phyloP scores from a whole-genome alignment of 2,113 vertebrate species.

The Epinephelus fuscoguttatus region DNA sequence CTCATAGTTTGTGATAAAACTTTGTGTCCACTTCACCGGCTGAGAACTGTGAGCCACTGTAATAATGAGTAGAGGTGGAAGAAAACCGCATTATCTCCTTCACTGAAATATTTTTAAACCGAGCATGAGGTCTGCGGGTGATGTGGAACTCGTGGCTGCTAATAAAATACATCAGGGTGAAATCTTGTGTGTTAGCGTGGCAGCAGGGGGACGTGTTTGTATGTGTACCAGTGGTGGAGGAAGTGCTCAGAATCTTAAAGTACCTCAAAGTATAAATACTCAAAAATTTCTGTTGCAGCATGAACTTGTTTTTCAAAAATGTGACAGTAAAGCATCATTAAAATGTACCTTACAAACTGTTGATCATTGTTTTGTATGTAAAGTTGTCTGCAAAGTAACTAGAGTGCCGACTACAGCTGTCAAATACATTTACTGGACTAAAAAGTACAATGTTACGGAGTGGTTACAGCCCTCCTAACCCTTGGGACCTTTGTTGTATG shows the following conservation, averaged over 20 bases:
- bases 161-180: slow-evolving; percentile 42
- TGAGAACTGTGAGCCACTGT: background rate
- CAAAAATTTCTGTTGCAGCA: background rate
- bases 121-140: slow-evolving; percentile 48
- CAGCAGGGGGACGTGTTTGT: slow-evolving; percentile 3
- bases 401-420: too few relatives aligned
- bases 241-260: too few relatives aligned
- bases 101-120: slow-evolving; percentile 47
- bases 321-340: too few relatives aligned
- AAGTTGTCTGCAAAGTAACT: too few relatives aligned
- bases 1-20: background rate
- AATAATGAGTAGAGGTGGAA: slow-evolving; percentile 1
- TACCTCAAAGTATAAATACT: background rate
- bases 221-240: background rate
- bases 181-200: background rate
- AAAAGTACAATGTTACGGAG: too few relatives aligned
- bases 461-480: too few relatives aligned
- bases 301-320: too few relatives aligned
- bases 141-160: slow-evolving; percentile 60
- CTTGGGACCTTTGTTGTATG: too few relatives aligned
- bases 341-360: too few relatives aligned
- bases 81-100: slow-evolving; percentile 21
- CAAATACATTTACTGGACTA: too few relatives aligned
- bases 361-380: too few relatives aligned
- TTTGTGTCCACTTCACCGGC: background rate